Base-by-base conservation (phyloP, 2,797 vertebrate species). In the Sitta carolinensis region DNA sequence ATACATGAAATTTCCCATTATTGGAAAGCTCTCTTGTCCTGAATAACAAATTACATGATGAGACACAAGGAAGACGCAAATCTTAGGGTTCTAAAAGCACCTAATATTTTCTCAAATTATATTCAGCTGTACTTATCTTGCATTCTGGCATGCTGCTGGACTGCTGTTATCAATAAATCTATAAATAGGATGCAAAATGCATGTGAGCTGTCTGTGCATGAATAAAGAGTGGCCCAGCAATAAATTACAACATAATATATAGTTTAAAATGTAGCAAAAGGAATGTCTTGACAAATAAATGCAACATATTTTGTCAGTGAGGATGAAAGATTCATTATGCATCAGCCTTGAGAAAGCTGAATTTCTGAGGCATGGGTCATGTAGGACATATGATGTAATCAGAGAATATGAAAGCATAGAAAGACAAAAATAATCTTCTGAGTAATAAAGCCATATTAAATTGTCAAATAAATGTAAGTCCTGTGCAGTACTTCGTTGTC, bases 61-160 rank as follows among this genome's bases (percentile, higher is more conserved):
- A 86, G 32, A 74, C 67, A 84, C 59, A 73, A 48, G 52, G 55
- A 91, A 78, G 73, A 86, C 88, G 83, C 83, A 93, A 69, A 88
- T 88, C 52, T 76, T 84, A 25, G 30, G 25, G 25, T 69, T 90
- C 76, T 95, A 91, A 96, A 96, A 93, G 94, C 92, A 94, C 70
- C 48, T 91, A 84, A 67, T 88, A 93, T 89, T 95, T 95, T 86
- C 63, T 86, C 32, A 58, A 67, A 79, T 87, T 73, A 86, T 73
- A 86, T 81, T 91, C 63, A 79, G 67, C 48, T 76, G 66, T 84
- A 87, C 72, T 78, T 55, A 68, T 69, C 36, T 61, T 86, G 30
- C 34, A 62, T 45, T 66, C 52, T 89, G 82, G 50, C 48, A 66
- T 30, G 40, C 45, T 91, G 32, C 67, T 76, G 50, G 81, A 95